A percentile compares a stretch with the other conserved stretches of the same genome.
These are phyloP conservation scores for Macrobrachium rosenbergii DNA, from an alignment of 1,140 invertebrate species.

Conservation along the genomic window DNA sequence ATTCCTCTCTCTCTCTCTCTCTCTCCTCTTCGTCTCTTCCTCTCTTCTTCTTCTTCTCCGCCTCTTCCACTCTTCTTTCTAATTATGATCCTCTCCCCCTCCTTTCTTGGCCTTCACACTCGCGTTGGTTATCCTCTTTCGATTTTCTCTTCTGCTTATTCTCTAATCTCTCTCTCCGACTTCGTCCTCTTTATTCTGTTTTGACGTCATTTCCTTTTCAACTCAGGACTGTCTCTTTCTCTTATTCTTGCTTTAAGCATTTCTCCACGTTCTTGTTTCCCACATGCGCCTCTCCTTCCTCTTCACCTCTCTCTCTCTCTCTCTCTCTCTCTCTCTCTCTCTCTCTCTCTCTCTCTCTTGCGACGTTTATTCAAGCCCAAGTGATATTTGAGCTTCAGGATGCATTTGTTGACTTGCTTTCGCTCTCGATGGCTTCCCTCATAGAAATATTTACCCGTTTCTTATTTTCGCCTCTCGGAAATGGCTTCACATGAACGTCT, in stretches of 20 bases:
- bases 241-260: not conserved
- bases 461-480: too few species aligned
- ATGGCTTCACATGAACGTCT: too few species aligned
- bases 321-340: not conserved
- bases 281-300: not conserved
- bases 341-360: constrained; percentile 2
- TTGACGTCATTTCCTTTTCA: not conserved
- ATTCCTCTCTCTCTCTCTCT: not conserved
- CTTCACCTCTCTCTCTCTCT: not conserved
- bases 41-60: not conserved
- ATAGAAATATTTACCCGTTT: too few species aligned
- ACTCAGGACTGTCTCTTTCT: not conserved
- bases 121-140: not conserved
- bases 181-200: not conserved
- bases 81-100: not conserved
- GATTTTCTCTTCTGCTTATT: not conserved
- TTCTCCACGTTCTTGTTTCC: constrained; percentile 9
- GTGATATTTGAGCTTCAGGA: too few species aligned
- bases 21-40: not conserved
- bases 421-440: too few species aligned
- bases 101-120: not conserved
- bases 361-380: too few species aligned
- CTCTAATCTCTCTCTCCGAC: not conserved
- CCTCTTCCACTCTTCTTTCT: not conserved
- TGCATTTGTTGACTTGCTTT: too few species aligned